Percentiles rank a stretch among this genome's conserved stretches.
Conservation (phyloP, 2,797 vertebrate species). For the Pteronotus mesoamericanus region DNA sequence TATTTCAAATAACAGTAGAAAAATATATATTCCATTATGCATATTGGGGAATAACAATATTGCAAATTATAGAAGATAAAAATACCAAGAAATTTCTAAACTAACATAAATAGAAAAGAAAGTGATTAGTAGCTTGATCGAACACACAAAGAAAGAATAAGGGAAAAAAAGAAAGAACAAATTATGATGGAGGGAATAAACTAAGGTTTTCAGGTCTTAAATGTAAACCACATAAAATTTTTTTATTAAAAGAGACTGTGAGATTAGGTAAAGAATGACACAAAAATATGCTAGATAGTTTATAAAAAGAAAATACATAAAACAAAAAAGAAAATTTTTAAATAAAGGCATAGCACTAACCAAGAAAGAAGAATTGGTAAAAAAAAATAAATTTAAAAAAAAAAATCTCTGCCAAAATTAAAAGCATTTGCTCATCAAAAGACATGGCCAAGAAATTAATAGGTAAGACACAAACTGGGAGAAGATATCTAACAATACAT, state of each 20-base stretch:
- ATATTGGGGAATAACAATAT: neutral
- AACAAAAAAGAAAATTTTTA: neutral
- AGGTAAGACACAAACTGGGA: neutral
- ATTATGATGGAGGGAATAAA: neutral
- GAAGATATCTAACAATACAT: neutral
- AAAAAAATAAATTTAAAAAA: too few relatives aligned
- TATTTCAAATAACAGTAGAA: neutral
- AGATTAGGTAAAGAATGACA: neutral
- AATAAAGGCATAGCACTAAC: neutral
- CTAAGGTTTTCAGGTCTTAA: neutral
- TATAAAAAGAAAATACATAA: neutral
- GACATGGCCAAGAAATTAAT: neutral
- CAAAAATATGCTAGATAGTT: neutral
- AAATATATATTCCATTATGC: neutral
- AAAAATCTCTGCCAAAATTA: neutral
- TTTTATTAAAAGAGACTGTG: neutral
- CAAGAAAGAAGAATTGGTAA: neutral
- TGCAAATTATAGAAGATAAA: neutral
- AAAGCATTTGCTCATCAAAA: neutral
- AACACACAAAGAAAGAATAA: neutral
- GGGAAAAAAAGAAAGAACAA: neutral
- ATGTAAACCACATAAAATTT: neutral
- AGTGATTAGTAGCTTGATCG: neutral
- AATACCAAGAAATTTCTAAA: neutral
- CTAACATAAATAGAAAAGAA: neutral